Evolutionary conservation across 2,113 vertebrate species (phyloP).

Genomic region (Chloropsis hardwickii): DNA sequence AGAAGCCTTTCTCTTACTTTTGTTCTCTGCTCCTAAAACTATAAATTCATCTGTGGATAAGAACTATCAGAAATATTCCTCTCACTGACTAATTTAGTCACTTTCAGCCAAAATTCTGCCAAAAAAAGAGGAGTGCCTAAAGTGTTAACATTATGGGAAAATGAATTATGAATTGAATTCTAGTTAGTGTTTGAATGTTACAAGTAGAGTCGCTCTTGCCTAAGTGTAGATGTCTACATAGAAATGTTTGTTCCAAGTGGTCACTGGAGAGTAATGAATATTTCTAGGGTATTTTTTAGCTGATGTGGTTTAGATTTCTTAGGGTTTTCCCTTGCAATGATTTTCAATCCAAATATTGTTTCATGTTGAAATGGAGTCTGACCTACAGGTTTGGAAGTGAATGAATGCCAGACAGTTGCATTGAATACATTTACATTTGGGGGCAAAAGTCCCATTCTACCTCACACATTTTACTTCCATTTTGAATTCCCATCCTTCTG

Average conservation of each 20-base stretch:
- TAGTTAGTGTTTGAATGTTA: neutral
- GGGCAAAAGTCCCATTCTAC: neutral
- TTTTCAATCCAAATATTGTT: neutral
- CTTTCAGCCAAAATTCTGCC: neutral
- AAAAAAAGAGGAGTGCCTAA: neutral
- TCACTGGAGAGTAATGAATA: neutral
- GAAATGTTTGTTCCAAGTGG: neutral
- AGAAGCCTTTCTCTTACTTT: neutral
- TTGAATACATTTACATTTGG: neutral
- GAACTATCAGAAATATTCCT: neutral
- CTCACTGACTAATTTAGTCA: neutral
- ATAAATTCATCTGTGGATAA: neutral
- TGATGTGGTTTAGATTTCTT: neutral
- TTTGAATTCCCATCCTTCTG: neutral
- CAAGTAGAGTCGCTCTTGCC: neutral
- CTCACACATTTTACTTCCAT: neutral
- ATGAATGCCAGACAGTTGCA: neutral
- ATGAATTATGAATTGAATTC: neutral
- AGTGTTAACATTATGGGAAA: too few relatives aligned
- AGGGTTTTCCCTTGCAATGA: neutral
- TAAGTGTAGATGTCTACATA: neutral
- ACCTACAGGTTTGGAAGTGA: neutral
- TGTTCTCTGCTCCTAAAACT: neutral
- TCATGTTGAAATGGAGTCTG: neutral
- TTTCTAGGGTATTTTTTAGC: neutral